A percentile compares a stretch with the other conserved stretches of the same genome.
These are phyloP conservation scores for Daptonema setosum DNA, from an alignment of 2,888 invertebrate genomes.

Conservation along the genomic window DNA sequence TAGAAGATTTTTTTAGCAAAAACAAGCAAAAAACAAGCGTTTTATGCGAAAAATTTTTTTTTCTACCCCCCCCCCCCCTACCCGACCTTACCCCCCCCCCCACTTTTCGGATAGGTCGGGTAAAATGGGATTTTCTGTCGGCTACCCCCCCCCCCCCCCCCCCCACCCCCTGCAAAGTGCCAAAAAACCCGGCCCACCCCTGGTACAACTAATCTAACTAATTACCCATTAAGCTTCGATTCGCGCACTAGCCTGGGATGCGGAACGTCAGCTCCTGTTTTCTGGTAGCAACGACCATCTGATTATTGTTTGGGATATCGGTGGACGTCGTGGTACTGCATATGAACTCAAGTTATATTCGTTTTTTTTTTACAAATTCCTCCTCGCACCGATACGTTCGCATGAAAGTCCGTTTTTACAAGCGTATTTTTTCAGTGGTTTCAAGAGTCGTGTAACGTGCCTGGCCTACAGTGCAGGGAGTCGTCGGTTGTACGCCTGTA, in stretches of 20 bases:
- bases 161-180: too few relatives aligned
- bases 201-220: too few relatives aligned
- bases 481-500: conserved; percentile 60
- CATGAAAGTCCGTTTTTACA: too few relatives aligned
- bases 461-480: conserved; percentile 59
- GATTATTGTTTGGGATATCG: conserved; percentile 95
- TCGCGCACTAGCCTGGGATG: conserved; percentile 75
- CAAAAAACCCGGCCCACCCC: too few relatives aligned
- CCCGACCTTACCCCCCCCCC: too few relatives aligned
- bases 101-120: too few relatives aligned
- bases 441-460: conserved; percentile 57
- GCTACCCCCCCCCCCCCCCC: too few relatives aligned
- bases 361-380: not conserved
- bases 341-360: conserved; percentile 54
- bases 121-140: too few relatives aligned
- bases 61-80: too few relatives aligned
- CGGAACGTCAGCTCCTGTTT: conserved; percentile 63
- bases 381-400: not conserved
- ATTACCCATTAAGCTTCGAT: conserved; percentile 53
- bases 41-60: too few relatives aligned
- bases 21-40: too few relatives aligned
- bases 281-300: conserved; percentile 87
- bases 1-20: too few relatives aligned
- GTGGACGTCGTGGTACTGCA: conserved; percentile 80
- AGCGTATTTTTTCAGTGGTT: conserved; percentile 18